phyloP scores from a whole-genome alignment of 1,140 invertebrate genomes.

The Pseudomyrmex cubaensis region DNA sequence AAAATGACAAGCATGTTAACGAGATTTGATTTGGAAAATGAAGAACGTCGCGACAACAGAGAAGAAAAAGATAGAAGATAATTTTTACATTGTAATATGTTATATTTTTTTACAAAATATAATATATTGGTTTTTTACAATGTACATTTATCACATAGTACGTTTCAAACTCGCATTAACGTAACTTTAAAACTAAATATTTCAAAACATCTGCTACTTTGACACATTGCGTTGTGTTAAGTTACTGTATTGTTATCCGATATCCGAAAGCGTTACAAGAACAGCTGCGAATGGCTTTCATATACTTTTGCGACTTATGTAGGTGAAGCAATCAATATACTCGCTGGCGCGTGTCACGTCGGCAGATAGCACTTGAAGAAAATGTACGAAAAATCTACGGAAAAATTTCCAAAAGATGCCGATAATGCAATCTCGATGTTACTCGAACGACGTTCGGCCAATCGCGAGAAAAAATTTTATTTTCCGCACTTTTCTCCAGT shows the following conservation, averaged over 20 bases:
- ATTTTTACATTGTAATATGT: not conserved
- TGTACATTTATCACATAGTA: too few species aligned
- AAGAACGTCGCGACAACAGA: not conserved
- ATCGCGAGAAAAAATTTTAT: conserved; percentile 21
- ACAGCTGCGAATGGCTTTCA: conserved; percentile 36
- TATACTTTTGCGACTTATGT: conserved; percentile 20
- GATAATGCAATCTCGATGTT: conserved; percentile 20
- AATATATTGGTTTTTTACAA: not conserved
- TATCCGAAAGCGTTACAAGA: conserved; percentile 12
- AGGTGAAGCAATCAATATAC: conserved; percentile 30
- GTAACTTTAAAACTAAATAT: conserved; percentile 19
- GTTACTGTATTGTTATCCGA: conserved; percentile 26
- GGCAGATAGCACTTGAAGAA: conserved; percentile 37
- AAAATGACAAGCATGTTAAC: conserved; percentile 1
- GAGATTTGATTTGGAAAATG: conserved; percentile 23
- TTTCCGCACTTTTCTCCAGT: not conserved
- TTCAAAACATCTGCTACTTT: not conserved
- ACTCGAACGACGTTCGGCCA: not conserved
- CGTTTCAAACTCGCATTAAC: not conserved
- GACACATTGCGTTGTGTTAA: conserved; percentile 20
- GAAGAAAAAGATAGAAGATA: conserved; percentile 5
- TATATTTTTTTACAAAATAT: not conserved
- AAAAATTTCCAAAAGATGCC: not conserved
- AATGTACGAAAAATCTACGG: not conserved
- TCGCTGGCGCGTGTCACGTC: conserved; percentile 6